Percentiles rank a stretch among this genome's conserved stretches.
phyloP scores from a whole-genome alignment of 2,888 invertebrate genomes.

The Cephonodes hylas region DNA sequence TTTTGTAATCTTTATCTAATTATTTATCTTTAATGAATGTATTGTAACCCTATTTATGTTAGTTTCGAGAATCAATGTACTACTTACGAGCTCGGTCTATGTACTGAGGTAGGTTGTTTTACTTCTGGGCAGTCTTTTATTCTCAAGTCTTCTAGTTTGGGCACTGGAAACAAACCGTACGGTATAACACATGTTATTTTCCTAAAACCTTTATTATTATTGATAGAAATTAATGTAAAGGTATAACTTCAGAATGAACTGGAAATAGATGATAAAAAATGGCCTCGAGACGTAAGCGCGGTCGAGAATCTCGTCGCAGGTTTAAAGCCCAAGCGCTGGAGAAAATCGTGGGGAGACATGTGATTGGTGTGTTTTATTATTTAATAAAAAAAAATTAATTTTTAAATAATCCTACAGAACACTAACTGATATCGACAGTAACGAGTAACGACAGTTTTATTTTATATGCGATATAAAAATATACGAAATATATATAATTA shows the following conservation, averaged over 20 bases:
- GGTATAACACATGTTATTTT: too few relatives aligned
- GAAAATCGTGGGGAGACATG: too few relatives aligned
- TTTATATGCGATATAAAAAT: too few relatives aligned
- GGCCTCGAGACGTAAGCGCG: too few relatives aligned
- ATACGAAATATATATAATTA: too few relatives aligned
- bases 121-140: conserved; percentile 79
- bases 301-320: too few relatives aligned
- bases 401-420: neutral
- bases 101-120: conserved; percentile 77
- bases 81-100: conserved; percentile 77
- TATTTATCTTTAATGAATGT: neutral
- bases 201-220: neutral
- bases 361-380: neutral
- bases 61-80: neutral
- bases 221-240: neutral
- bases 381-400: neutral
- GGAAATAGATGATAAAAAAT: too few relatives aligned
- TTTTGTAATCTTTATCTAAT: neutral
- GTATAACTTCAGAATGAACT: too few relatives aligned
- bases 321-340: too few relatives aligned
- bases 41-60: too few relatives aligned
- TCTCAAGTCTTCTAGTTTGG: conserved; percentile 79
- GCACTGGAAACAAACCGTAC: conserved; percentile 54
- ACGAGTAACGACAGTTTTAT: too few relatives aligned
- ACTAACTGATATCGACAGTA: too few relatives aligned